Evolutionary conservation across 2,888 invertebrate species (phyloP), one percentile per base, ranked within the genome.

Genomic region (Hylaea fasciaria): DNA sequence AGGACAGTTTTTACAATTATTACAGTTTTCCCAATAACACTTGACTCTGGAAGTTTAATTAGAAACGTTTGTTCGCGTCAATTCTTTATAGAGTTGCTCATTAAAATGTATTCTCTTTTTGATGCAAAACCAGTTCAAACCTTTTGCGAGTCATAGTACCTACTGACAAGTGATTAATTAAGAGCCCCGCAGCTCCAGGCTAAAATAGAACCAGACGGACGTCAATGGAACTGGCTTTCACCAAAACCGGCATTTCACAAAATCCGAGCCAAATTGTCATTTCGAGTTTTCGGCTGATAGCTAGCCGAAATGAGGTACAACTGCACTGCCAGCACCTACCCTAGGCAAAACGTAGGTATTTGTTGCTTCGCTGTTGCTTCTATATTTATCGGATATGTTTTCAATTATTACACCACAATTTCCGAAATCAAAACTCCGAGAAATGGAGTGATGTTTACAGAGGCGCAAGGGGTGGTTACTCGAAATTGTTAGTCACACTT

Each of bases 231-330:
- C n/a, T 12, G 4, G 41, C 39, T 45, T 41, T 16, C 37, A n/a
- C 41, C 49, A 50, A 57, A 56, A 50, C 46, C 47, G 46, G 39
- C 54, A 55, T 66, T 62, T 64, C 64, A 48, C 57, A 57, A 49
- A 50, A 52, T 28, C 43, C 16, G 47, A 57, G 59, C 66, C 66
- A 64, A 66, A 64, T 64, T 57, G 59, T 46, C 61, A 61, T 54
- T 59, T 62, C 51, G 13, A 47, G 54, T 39, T 53, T 46, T 44
- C 50, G 44, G 40, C 57, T 45, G 52, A 53, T 41, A 14, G 57
- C 11, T 41, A 57, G 40, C 17, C 47, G 17, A 14, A 57, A 55
- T 48, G n/a, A n/a, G n/a, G n/a, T 43, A 49, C 49, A 17, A 49
- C n/a, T 39, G 39, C 22, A 37, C 14, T 40, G 9, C 40, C 8